Conservation (phyloP, 2,113 vertebrate species). For the Calonectris borealis region DNA sequence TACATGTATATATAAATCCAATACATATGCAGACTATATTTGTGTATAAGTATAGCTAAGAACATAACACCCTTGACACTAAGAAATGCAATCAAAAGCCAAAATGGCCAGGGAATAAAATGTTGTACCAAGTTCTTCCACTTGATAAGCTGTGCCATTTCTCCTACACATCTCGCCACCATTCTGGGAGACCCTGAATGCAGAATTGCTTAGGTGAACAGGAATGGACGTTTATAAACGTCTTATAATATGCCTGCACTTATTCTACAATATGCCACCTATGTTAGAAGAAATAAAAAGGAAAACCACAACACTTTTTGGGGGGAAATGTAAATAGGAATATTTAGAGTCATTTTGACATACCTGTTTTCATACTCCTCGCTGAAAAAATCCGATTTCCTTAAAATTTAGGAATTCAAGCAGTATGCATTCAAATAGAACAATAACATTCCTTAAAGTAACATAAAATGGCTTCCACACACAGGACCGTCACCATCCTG, state of each 20-base stretch:
- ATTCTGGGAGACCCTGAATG: neutral
- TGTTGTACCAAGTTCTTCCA: neutral
- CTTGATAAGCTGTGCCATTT: neutral
- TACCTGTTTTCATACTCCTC: neutral
- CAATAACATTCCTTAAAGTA: neutral
- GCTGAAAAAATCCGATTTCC: neutral
- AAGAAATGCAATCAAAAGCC: neutral
- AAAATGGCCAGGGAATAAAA: neutral
- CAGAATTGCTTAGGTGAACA: neutral
- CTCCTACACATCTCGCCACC: neutral
- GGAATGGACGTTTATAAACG: neutral
- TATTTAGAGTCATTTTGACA: neutral
- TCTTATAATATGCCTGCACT: neutral
- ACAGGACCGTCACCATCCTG: neutral
- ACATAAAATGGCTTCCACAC: neutral
- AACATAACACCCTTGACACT: neutral
- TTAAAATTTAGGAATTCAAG: neutral
- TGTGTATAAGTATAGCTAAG: neutral
- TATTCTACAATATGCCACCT: neutral
- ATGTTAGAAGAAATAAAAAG: neutral
- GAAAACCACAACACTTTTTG: neutral
- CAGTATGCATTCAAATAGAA: neutral
- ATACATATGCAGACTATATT: neutral
- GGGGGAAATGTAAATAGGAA: neutral
- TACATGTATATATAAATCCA: neutral